Evolutionary conservation across 2,888 invertebrate genomes (phyloP).

Genomic region (Andrena camellia): DNA sequence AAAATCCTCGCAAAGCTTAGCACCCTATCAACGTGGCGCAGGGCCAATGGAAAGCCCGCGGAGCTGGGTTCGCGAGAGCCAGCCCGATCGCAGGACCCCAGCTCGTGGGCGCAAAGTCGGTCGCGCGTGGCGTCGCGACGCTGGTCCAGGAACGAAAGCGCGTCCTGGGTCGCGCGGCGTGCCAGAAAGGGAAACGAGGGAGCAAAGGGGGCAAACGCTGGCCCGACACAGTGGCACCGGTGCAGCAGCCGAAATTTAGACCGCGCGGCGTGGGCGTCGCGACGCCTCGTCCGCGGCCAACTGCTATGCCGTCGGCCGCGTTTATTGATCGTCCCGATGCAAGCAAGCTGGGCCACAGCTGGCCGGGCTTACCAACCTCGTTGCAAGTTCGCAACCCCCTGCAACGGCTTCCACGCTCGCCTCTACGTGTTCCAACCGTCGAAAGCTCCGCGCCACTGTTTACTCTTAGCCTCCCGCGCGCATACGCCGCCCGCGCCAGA

Average conservation of each 20-base stretch:
- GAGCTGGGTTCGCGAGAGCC: no score
- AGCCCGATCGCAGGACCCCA: neutral
- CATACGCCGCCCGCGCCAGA: constrained; percentile 16
- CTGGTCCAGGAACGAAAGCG: constrained; percentile 44
- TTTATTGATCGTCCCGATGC: constrained; percentile 70
- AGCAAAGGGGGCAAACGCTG: constrained; percentile 52
- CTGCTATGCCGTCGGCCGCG: constrained; percentile 49
- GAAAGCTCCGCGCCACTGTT: constrained; percentile 33
- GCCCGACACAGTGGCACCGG: constrained; percentile 74
- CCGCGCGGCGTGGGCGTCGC: constrained; percentile 30
- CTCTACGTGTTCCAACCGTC: constrained; percentile 31
- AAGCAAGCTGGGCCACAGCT: constrained; percentile 71
- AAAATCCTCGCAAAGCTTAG: no score
- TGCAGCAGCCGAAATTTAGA: constrained; percentile 70
- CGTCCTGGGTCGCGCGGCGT: constrained; percentile 31
- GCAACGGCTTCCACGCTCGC: constrained; percentile 14
- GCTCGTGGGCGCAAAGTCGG: constrained; percentile 43
- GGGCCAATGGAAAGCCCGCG: no score
- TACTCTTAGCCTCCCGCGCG: constrained; percentile 15
- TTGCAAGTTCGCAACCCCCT: constrained; percentile 50
- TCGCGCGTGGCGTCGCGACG: constrained; percentile 58
- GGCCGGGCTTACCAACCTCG: constrained; percentile 67
- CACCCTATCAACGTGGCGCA: no score
- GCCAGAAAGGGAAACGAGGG: constrained; percentile 47
- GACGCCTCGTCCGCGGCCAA: constrained; percentile 46